Conservation (phyloP, 2,888 invertebrate genomes). For the Hoplodrina ambigua region DNA sequence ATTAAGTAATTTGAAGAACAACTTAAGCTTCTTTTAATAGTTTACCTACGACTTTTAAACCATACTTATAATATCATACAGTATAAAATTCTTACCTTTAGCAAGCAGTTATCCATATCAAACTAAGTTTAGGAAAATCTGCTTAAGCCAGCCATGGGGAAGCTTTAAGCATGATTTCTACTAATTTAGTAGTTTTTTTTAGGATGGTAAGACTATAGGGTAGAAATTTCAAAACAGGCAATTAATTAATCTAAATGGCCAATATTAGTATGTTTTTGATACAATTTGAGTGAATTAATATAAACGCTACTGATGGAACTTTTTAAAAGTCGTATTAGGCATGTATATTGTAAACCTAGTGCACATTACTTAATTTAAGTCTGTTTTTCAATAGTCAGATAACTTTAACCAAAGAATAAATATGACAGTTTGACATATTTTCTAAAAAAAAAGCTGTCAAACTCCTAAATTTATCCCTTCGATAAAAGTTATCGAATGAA, state of each 20-base stretch:
- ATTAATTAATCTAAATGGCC: constrained; percentile 18
- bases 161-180: constrained; percentile 76
- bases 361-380: background rate
- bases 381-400: too few species aligned
- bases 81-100: constrained; percentile 71
- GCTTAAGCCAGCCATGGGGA: constrained; percentile 72
- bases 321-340: background rate
- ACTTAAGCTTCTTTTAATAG: background rate
- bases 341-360: background rate
- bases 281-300: background rate
- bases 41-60: constrained; percentile 17
- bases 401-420: too few species aligned
- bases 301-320: background rate
- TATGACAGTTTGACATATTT: too few species aligned
- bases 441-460: too few species aligned
- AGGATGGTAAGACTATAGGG: constrained; percentile 39
- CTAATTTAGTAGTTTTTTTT: constrained; percentile 68
- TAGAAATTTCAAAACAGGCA: constrained; percentile 38
- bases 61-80: constrained; percentile 32
- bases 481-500: too few species aligned
- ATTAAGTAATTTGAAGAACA: background rate
- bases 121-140: constrained; percentile 46
- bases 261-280: constrained; percentile 23
- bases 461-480: too few species aligned
- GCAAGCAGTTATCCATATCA: constrained; percentile 57